Base-by-base conservation (phyloP, 1,140 invertebrate species). In the Bombus huntii region DNA sequence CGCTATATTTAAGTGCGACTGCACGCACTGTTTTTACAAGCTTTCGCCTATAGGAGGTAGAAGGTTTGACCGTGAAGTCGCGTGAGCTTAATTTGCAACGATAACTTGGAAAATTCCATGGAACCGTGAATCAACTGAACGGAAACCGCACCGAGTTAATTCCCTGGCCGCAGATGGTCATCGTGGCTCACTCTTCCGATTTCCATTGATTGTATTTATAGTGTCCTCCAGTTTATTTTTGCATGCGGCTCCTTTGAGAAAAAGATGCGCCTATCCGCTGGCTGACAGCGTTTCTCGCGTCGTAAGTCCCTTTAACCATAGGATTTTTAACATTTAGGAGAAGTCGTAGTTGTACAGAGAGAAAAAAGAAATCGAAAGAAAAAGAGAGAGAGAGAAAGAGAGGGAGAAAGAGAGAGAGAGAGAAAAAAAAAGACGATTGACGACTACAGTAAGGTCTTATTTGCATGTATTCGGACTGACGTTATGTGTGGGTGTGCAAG, bases 171-270 rank as follows among this genome's bases (percentile, higher is more conserved):
- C 91, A 86, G 91, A 93, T 93, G 91, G 89, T 93, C 91, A 91
- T 89, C 86, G 89, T 85, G 85, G 81, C 85, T 47, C 84, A 85
- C 76, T 62, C 75, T 82, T 93, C 89, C 89, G 89, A 93, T 93
- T 93, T 90, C 70, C 87, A 91, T 92, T 87, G 86, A 92, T 92
- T 89, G 89, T 93, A 94, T 93, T 93, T 93, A 91, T 94, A 93
- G 93, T 93, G 91, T 89, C 79, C 72, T 42, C 79, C 84, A 78
- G 86, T 92, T 91, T 93, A 91, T 92, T 93, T 92, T 93, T 88
- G 91, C 89, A 80, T 91, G 78, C 74, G 75, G 59, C 75, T 86
- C 31, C 76, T 18, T 57, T 79, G 25, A 62, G 76, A 83, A 85
- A 84, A 90, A 89, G 85, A 89, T 89, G 86, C 72, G 66, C 72